Evolutionary conservation across 1,140 invertebrate genomes (phyloP).

Genomic region (Neotoxoptera formosana): DNA sequence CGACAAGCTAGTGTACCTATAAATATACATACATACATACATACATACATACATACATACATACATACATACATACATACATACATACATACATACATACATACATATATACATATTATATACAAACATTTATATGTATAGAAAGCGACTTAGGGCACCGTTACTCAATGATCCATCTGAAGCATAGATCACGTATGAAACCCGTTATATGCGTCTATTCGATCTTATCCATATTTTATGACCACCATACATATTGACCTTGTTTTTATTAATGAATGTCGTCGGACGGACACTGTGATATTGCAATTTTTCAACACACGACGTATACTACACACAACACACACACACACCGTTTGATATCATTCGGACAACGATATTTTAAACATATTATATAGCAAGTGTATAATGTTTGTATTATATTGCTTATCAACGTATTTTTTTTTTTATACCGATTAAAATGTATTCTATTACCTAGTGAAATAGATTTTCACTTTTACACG

Average conservation of each 20-base stretch:
- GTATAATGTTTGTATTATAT: neutral
- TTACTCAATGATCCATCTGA: conserved; percentile 48
- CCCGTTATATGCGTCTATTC: conserved; percentile 36
- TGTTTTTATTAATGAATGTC: conserved; percentile 42
- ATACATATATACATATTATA: neutral
- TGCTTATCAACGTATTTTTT: neutral
- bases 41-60: neutral
- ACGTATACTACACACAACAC: neutral
- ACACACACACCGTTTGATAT: neutral
- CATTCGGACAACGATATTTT: neutral
- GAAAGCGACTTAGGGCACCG: conserved; percentile 50
- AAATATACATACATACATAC: neutral
- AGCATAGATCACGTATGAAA: conserved; percentile 57
- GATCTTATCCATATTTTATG: conserved; percentile 49
- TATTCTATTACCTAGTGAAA: neutral
- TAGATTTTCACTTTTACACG: neutral
- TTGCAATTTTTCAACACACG: neutral
- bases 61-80: neutral
- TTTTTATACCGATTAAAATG: neutral
- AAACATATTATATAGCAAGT: neutral
- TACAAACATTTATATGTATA: neutral
- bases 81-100: neutral
- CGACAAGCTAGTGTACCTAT: neutral
- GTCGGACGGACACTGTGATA: neutral
- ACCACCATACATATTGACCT: conserved; percentile 34